A percentile compares a stretch with the other conserved stretches of the same genome.
Conservation (phyloP, 2,797 vertebrate species). For the Cryptoblepharus egeriae region DNA sequence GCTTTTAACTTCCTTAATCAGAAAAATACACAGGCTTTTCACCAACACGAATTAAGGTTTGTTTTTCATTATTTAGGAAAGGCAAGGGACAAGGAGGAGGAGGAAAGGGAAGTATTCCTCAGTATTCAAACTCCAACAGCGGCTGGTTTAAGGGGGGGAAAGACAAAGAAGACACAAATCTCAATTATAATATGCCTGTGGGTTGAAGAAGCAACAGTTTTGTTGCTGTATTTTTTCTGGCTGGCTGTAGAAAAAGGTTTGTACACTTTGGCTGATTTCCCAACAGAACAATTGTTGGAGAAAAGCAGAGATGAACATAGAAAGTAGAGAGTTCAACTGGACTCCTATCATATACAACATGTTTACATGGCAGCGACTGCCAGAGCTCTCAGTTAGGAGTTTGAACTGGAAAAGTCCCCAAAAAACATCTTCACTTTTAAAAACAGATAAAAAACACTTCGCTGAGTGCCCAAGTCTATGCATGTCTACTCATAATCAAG, state of each 20-base stretch:
- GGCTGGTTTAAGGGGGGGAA: slow-evolving; percentile 16
- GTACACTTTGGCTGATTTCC: slow-evolving; percentile 50
- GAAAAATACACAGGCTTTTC: neutral
- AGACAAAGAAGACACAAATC: slow-evolving; percentile 26
- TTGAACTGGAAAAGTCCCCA: too few species aligned
- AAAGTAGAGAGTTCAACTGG: slow-evolving; percentile 27
- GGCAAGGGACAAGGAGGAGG: neutral
- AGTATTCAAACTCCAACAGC: neutral
- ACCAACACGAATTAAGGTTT: neutral
- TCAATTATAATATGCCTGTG: slow-evolving; percentile 31
- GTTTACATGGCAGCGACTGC: too few species aligned
- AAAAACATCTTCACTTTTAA: slow-evolving; percentile 4
- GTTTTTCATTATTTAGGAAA: slow-evolving; percentile 30
- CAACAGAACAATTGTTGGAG: slow-evolving; percentile 27
- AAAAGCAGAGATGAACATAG: slow-evolving; percentile 25
- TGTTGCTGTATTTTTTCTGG: slow-evolving; percentile 51
- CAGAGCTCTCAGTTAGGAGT: neutral
- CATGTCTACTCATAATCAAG: too few species aligned
- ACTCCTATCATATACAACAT: neutral
- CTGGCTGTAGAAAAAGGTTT: slow-evolving; percentile 36
- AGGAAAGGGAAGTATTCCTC: neutral
- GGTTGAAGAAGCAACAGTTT: slow-evolving; percentile 30
- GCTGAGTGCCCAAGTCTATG: too few species aligned
- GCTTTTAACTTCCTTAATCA: slow-evolving; percentile 9
- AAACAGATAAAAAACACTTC: too few species aligned